Evolutionary conservation across 30 jellyfish, hydroid and myxozoan genomes (phyloP).

Genomic region (Mastigias papua): DNA sequence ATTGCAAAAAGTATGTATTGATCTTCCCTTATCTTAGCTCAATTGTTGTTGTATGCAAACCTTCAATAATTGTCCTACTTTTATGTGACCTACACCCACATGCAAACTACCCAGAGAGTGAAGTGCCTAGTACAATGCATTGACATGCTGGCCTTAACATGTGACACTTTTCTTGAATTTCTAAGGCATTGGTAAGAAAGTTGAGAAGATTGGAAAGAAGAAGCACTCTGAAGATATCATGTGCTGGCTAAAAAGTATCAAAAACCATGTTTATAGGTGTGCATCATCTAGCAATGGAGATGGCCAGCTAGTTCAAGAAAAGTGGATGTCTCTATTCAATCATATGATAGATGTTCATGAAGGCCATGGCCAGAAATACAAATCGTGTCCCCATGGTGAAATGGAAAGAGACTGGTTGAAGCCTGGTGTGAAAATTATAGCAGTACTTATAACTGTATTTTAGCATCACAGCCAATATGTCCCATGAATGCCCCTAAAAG

Average conservation of each 20-base stretch:
- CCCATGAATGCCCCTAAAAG: neutral
- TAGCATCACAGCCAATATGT: neutral
- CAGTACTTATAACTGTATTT: neutral
- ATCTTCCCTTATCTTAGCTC: neutral
- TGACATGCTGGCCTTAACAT: neutral
- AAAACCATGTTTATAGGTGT: slow-evolving; percentile 43
- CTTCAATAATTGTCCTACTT: neutral
- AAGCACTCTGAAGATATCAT: slow-evolving; percentile 2
- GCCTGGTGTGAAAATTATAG: neutral
- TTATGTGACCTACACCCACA: no score
- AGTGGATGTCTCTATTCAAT: slow-evolving; percentile 23
- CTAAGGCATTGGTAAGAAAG: slow-evolving; percentile 35
- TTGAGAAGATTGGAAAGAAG: slow-evolving; percentile 27
- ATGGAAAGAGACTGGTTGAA: slow-evolving; percentile 30
- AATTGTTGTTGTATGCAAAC: neutral
- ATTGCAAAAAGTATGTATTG: slow-evolving; percentile 43
- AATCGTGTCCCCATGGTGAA: slow-evolving; percentile 31
- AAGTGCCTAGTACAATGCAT: neutral
- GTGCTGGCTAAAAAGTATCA: slow-evolving; percentile 15
- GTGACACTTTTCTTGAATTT: neutral
- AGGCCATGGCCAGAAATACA: slow-evolving; percentile 16
- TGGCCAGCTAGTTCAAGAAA: neutral
- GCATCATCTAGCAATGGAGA: slow-evolving; percentile 19
- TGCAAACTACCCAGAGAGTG: neutral
- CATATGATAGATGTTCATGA: slow-evolving; percentile 12